Conservation (phyloP, 2,888 invertebrate genomes). For the Folsomia manolachei region DNA sequence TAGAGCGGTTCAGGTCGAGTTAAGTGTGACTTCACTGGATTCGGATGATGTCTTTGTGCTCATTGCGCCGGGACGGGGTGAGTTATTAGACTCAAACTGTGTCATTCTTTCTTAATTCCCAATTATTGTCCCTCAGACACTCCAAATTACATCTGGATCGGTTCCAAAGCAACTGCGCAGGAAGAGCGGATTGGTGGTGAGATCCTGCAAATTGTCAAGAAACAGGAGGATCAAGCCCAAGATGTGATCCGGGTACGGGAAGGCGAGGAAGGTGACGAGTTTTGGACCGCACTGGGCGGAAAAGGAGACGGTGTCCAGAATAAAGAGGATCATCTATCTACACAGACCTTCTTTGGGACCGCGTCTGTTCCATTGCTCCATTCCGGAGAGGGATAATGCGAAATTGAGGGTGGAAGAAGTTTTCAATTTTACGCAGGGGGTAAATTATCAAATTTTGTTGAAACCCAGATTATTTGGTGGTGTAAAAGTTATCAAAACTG, state of each 20-base stretch:
- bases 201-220: conserved; percentile 57
- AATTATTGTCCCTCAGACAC: too few relatives aligned
- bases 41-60: conserved; percentile 69
- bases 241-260: conserved; percentile 60
- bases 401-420: conserved; percentile 70
- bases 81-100: too few relatives aligned
- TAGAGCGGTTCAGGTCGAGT: conserved; percentile 63
- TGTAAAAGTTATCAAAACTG: too few relatives aligned
- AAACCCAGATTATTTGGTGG: too few relatives aligned
- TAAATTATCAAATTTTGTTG: too few relatives aligned
- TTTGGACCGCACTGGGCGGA: conserved; percentile 69
- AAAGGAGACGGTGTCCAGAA: conserved; percentile 53
- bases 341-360: too few relatives aligned
- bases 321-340: too few relatives aligned
- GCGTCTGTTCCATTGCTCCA: conserved; percentile 68
- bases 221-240: too few relatives aligned
- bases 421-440: conserved; percentile 68
- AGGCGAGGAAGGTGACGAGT: conserved; percentile 65
- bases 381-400: conserved; percentile 59
- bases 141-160: conserved; percentile 66
- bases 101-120: too few relatives aligned
- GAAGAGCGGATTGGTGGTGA: conserved; percentile 62
- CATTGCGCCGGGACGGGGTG: conserved; percentile 61
- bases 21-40: conserved; percentile 61
- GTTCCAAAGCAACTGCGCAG: conserved; percentile 63